Evolutionary conservation across 2,797 vertebrate genomes (phyloP), one percentile per base, ranked within the genome.

Genomic region (Peromyscus melanophrys): DNA sequence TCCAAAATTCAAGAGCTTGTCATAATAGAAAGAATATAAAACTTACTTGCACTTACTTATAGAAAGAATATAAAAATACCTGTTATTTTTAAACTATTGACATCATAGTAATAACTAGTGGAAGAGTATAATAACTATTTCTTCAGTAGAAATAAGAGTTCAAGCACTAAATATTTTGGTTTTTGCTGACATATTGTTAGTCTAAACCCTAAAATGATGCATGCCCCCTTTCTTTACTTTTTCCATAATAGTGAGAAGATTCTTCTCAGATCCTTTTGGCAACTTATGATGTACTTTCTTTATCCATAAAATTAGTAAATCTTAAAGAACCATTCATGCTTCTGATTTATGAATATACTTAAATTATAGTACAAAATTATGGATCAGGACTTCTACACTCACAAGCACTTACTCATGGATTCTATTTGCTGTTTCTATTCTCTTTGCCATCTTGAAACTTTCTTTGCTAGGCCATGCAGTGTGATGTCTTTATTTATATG

Each of bases 71-170:
- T 40, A 46, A 90, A 83, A 37, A 34, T 1, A 27, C 4, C 6
- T n/a, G 2, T 78, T 77, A n/a, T 27, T 71, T 69, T 86, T 52
- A 37, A 86, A 52, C 34, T 86, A 37, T 37, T 69, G 34, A n/a
- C 31, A 82, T 87, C 40, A 87, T 49, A 10, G 5, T 49, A 93
- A 67, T 94, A 87, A 91, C 17, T 78, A 43, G 17, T 40, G 5
- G 27, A 1, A 65, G 2, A 67, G 57, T 73, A 31, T 46, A 16
- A 23, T 83, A 57, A 19, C 7, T 52, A 40, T 65, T 86, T 86
- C 89, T 84, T 92, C 65, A 65, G 25, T 31, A 89, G 23, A 83
- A 92, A 86, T 83, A 76, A 76, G 17, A 88, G 10, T 31, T 25
- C 31, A 69, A n/a, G 0, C 6, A 69, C 34, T 52, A 46, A 49